Conservation (phyloP, 2,797 vertebrate species). For the Phyllotis vaccarum region DNA sequence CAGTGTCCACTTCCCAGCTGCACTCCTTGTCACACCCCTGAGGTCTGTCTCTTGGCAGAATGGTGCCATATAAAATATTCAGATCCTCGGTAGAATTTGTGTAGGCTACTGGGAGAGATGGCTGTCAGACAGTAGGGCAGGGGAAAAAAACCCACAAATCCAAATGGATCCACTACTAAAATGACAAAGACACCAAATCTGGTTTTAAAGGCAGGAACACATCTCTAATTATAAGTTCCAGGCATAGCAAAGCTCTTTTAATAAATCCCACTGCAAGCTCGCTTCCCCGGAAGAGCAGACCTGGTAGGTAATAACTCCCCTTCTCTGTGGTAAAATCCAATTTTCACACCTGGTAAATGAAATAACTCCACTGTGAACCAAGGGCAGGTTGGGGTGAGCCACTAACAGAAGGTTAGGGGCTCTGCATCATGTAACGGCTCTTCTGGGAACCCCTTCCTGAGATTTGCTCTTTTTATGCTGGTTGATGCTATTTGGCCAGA, state of each 20-base stretch:
- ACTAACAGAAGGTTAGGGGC: slow-evolving; percentile 88
- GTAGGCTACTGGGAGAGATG: slow-evolving; percentile 43
- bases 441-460: slow-evolving; percentile 85
- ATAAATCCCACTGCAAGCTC: slow-evolving; percentile 58
- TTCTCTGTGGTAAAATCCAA: slow-evolving; percentile 84
- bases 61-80: slow-evolving; percentile 77
- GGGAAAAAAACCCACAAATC: not conserved
- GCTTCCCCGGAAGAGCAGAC: slow-evolving; percentile 73
- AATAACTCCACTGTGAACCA: slow-evolving; percentile 82
- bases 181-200: slow-evolving; percentile 65
- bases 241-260: slow-evolving; percentile 75
- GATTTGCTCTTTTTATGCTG: slow-evolving; percentile 84
- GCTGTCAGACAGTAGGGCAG: slow-evolving; percentile 53
- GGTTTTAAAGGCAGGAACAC: slow-evolving; percentile 64
- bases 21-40: slow-evolving; percentile 31
- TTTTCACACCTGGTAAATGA: slow-evolving; percentile 88
- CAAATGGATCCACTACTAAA: not conserved
- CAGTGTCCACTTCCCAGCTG: not conserved
- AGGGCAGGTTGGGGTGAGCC: slow-evolving; percentile 85
- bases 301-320: slow-evolving; percentile 82
- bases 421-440: slow-evolving; percentile 78
- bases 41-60: slow-evolving; percentile 74
- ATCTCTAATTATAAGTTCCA: slow-evolving; percentile 84
- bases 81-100: slow-evolving; percentile 46
- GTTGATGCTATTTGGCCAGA: slow-evolving; percentile 81